Base-by-base conservation (phyloP, 2,797 vertebrate species). In the Rhincodon typus region DNA sequence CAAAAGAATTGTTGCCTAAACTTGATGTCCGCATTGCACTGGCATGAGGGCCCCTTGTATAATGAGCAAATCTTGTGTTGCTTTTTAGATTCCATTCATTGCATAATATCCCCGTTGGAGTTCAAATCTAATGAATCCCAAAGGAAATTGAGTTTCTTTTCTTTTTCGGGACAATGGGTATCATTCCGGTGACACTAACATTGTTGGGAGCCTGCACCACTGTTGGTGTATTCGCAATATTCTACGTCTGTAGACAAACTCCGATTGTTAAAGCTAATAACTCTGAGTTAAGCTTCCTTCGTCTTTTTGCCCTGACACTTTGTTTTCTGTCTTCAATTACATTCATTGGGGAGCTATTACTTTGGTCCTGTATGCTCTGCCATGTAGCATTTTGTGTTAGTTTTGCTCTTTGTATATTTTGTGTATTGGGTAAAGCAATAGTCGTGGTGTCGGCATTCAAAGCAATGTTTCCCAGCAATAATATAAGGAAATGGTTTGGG, bases 111-210 rank as follows among this genome's bases (percentile, higher is more conserved):
- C 62, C 96, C 96, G 84, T 79, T 67, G 23, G 96, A 96, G 27
- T 96, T 96, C 94, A 96, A 96, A 96, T 96, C 96, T 12, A 96
- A 95, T 62, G 42, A 53, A 74, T 96, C 23, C 94, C 96, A 17
- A 96, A 96, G 46, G 94, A 96, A 87, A 95, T 96, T 62, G 96
- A 96, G 74, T 96, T 96, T 95, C 96, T 96, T 3, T 96, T 96
- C 6, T 96, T 96, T n/a, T 66, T 87, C 23, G 96, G 96, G 2
- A 94, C 95, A 42, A 72, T 96, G 96, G 96, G 96, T 17, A 96
- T 96, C 77, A 96, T 96, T 19, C 74, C 96, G 82, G 96, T 95
- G 15, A 94, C 96, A 50, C 72, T 95, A 4, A 95, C 96, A 1
- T 77, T 96, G 50, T 57, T 96, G 23, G 96, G 96, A 66, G 96